Conservation (phyloP, 2,797 vertebrate genomes). For the Squalus acanthias region DNA sequence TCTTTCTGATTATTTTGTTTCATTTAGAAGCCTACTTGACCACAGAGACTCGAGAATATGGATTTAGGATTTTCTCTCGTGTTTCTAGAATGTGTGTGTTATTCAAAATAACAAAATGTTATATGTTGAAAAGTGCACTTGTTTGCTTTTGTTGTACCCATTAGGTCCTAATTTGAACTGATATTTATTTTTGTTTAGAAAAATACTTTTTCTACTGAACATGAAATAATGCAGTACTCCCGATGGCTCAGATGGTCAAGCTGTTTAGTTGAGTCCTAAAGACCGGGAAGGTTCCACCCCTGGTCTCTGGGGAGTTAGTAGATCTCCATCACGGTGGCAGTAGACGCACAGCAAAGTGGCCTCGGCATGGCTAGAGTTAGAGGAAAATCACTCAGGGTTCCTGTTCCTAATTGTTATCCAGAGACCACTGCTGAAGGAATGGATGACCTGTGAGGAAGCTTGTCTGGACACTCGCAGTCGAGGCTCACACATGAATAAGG, state of each 20-base stretch:
- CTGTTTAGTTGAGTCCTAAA: background rate
- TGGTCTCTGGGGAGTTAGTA: background rate
- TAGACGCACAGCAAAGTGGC: background rate
- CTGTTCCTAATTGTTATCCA: background rate
- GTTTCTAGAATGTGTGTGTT: background rate
- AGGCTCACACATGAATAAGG: background rate
- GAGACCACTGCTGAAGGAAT: background rate
- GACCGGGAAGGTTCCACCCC: background rate
- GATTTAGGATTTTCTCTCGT: background rate
- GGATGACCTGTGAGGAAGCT: no score
- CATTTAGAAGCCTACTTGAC: background rate
- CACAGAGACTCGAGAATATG: background rate
- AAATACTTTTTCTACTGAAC: background rate
- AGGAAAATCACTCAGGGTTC: background rate
- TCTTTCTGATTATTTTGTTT: background rate
- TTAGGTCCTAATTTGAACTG: background rate
- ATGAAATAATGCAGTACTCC: background rate
- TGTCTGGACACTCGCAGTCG: background rate
- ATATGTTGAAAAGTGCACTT: background rate
- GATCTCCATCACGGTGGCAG: background rate
- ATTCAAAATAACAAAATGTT: background rate
- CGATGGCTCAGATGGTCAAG: background rate
- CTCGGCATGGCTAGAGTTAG: background rate
- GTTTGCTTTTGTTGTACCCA: background rate
- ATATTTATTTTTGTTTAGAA: background rate